These are phyloP conservation scores for Calidris pugnax DNA, from an alignment of 2,113 vertebrate genomes.

Conservation along the genomic window DNA sequence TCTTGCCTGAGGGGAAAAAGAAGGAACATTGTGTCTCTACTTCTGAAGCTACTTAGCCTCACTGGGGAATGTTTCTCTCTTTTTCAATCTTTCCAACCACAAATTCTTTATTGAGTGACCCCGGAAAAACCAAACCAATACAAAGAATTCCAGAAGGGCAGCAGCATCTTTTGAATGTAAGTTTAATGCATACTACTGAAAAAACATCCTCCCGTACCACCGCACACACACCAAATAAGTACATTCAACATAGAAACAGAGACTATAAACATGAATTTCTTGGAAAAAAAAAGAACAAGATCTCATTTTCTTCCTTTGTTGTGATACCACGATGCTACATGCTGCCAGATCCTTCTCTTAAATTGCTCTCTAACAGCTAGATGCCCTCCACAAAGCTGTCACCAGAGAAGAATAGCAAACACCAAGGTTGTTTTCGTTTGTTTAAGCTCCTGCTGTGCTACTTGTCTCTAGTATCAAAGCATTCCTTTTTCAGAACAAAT, in stretches of 20 bases:
- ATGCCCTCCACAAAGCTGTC: constrained; percentile 42
- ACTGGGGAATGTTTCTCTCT: neutral
- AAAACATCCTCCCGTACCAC: neutral
- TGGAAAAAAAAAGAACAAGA: neutral
- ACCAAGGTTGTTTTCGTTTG: constrained; percentile 40
- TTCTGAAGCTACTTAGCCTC: neutral
- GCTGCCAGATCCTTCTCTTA: constrained; percentile 33
- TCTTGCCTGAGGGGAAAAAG: neutral
- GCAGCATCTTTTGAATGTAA: neutral
- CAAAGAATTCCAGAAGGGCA: constrained; percentile 19
- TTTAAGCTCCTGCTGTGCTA: constrained; percentile 58
- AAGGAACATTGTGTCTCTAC: neutral
- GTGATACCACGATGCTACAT: neutral
- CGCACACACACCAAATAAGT: constrained; percentile 18
- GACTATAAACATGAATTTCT: constrained; percentile 46
- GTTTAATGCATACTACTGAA: neutral
- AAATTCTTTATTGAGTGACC: constrained; percentile 30
- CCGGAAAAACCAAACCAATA: neutral
- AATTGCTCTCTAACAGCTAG: constrained; percentile 55
- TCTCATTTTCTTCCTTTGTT: constrained; percentile 52
- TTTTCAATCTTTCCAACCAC: constrained; percentile 34
- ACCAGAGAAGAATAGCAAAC: constrained; percentile 41
- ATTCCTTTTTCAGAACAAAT: constrained; percentile 44
- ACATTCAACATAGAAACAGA: neutral
- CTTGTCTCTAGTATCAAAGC: constrained; percentile 61